Evolutionary conservation across 2,888 invertebrate species (phyloP), one percentile per base, ranked within the genome.

Genomic region (Periphyllus acericola): DNA sequence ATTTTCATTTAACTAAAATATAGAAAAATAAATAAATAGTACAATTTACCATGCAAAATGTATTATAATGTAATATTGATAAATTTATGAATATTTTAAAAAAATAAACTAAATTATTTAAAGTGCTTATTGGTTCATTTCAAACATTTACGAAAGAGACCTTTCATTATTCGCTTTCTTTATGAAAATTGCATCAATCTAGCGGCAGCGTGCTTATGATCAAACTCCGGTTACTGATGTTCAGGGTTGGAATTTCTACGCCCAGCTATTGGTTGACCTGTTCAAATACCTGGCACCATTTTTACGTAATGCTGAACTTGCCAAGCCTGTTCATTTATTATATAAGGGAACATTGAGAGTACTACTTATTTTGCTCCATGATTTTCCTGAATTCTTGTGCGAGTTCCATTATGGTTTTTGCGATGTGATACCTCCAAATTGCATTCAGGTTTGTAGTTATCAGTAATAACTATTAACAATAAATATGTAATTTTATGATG

Each of bases 371-470:
- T 93, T 99, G 55, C 93, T 99, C 21, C 99, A 99, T 91, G 99
- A 99, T 92, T 99, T 99, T 92, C 99, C 99, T 0, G 99, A 99
- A 92, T 98, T 99, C 92, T 93, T 99, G 83, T 99, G 99, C 92
- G 99, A 99, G 92, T 99, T 99, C 92, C 99, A 99, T 92, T 99
- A 99, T 92, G 97, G 97, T 76, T 98, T 99, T 93, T 99, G 99
- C 92, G 99, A 99, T 92, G 98, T 98, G 89, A 99, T 99, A 90
- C 99, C 99, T 79, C 98, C 99, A 6, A 99, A 99, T 92, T 99
- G 99, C 92, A 98, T 99, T 90, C 99, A 94, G 91, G 87, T 87
- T 72, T 81, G 87, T 52, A 34, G 40, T 52, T 55, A 1, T 75
- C 17, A 25, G 46, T 46, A 14, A 46, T 46, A 46, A 46, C 36